These are phyloP conservation scores for Pantherophis guttatus DNA, from an alignment of 2,113 vertebrate species.

Conservation along the genomic window DNA sequence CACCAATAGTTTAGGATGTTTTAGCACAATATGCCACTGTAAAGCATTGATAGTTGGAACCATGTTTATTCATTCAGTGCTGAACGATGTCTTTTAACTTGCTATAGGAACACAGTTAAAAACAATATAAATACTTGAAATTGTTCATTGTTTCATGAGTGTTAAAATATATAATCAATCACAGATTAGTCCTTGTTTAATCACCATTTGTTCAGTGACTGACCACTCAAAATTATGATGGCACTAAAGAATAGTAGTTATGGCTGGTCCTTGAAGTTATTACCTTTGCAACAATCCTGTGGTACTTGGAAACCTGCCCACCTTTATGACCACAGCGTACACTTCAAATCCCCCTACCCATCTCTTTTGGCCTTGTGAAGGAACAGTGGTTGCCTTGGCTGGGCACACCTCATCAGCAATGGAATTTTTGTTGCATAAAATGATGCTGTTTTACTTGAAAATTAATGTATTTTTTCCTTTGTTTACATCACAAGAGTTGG, in stretches of 20 bases:
- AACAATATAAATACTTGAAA: neutral
- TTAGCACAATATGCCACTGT: neutral
- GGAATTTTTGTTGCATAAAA: neutral
- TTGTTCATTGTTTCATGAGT: neutral
- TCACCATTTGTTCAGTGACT: neutral
- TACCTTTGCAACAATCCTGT: neutral
- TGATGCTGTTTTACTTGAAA: neutral
- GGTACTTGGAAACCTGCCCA: neutral
- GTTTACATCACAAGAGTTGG: constrained; percentile 73
- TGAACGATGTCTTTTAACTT: neutral
- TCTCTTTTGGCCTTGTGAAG: neutral
- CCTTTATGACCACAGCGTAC: neutral
- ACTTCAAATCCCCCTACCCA: neutral
- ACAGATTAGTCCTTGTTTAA: neutral
- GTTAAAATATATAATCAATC: neutral
- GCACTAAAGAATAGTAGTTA: neutral
- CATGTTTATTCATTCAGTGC: neutral
- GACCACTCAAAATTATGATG: neutral
- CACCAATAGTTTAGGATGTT: neutral
- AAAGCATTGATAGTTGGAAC: neutral
- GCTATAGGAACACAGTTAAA: neutral
- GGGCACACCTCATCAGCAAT: neutral
- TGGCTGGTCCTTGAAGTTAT: neutral
- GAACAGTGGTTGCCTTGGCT: neutral
- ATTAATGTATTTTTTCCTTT: neutral